Evolutionary conservation across 2,888 invertebrate genomes (phyloP), one percentile per base, ranked within the genome.

Genomic region (Caenorhabditis macrosperma): DNA sequence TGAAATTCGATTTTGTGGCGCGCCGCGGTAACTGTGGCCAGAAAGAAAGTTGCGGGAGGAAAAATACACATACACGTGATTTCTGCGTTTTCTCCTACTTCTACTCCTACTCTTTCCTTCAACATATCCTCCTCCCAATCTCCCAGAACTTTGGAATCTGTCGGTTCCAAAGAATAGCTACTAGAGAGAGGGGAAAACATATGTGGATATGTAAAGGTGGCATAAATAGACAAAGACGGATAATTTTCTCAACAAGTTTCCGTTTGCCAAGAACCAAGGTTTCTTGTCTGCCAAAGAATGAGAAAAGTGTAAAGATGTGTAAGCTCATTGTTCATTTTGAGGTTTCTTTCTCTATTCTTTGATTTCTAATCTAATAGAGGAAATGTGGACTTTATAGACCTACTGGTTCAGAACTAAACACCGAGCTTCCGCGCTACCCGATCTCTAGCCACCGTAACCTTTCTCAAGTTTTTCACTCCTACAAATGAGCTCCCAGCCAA

Each of bases 1-100:
- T 41, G 57, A 74, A 74, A 74, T 74, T 74, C 64, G 66, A 74
- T 74, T 74, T 63, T 41, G 71, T 41, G 26, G 33, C 52, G 57
- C 46, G 46, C n/a, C 55, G 67, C 55, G 44, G 71, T 60, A 55
- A 54, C 46, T 54, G 35, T 60, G 54, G 63, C 57, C 44, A 26
- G 60, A 57, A 41, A 68, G 12, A 24, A 50, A 50, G 46, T n/a
- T n/a, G 22, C 7, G 30, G 22, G 61, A 54, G 24, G 54, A 38
- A 50, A 72, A 64, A 64, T 48, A 38, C n/a, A 41, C n/a, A 44
- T 38, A 68, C 55, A 52, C 63, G 63, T 57, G 63, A 63, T 77
- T 63, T 63, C 50, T 61, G 69, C 61, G 63, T 77, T 38, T 48
- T 22, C 28, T 41, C 24, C 35, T 20, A 12, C 17, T 26, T 28